Evolutionary conservation across 2,113 vertebrate genomes (phyloP), one percentile per base, ranked within the genome.

Genomic region (Thunnus thynnus): DNA sequence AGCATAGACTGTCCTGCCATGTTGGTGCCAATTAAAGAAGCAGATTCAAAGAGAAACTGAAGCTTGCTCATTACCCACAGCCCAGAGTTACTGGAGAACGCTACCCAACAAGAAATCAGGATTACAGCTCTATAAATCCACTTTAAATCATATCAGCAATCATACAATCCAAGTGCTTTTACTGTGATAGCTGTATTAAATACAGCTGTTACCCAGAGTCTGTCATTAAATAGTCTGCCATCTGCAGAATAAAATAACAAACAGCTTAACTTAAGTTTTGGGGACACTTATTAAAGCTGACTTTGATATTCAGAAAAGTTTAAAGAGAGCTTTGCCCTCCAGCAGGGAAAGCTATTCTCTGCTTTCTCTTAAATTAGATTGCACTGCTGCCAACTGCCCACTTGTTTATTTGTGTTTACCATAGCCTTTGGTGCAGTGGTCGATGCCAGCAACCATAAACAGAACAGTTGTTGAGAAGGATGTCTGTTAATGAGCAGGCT

Each of bases 301-400:
- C 61, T 73, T 81, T 76, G 54, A 84, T 60, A 77, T 75, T 57
- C 54, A 16, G 27, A 52, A 61, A 68, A 36, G 44, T 88, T 82
- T 76, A 83, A 78, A 71, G 61, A 52, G 66, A 80, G 76, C 10
- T 66, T 64, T 73, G 50, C 64, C 82, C 76, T 80, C 48, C 60
- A 83, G 82, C 58, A 3, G 22, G 18, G 27, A 65, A 76, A 74
- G 47, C 57, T 82, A 72, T 78, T 22, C 65, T 63, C 50, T 57
- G 41, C 51, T 73, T 85, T 86, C 69, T 78, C n/a, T 51, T 82
- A 85, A 87, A 84, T 84, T 46, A 87, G 54, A 86, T 70, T 72
- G 20, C 54, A 50, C 62, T 5, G 1, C 65, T 62, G 83, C 78
- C 78, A 88, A 86, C 67, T 82, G 63, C 62, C 72, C 51, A 60